Evolutionary conservation across 2,888 invertebrate genomes (phyloP).

Genomic region (Synanthedon myopaeformis): DNA sequence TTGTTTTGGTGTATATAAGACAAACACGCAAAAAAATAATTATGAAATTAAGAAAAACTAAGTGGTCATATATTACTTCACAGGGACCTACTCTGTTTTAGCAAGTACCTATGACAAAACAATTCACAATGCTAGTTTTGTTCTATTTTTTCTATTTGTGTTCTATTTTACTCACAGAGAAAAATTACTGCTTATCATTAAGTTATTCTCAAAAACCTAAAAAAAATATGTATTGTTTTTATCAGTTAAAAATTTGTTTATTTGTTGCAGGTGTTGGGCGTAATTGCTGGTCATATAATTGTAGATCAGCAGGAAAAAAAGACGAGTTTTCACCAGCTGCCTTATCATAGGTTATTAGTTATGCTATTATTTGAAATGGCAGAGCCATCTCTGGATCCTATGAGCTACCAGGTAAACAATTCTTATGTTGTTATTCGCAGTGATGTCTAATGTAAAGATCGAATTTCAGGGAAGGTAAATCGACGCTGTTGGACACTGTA

Average conservation of each 20-base stretch:
- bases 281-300: conserved; percentile 93
- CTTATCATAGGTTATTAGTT: conserved; percentile 96
- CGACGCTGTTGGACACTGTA: too few species aligned
- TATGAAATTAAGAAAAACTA: too few species aligned
- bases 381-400: conserved; percentile 92
- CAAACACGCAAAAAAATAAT: too few species aligned
- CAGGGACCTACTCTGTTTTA: too few species aligned
- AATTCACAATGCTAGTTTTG: too few species aligned
- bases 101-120: too few species aligned
- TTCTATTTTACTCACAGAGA: too few species aligned
- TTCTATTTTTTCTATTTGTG: too few species aligned
- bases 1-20: too few species aligned
- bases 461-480: too few species aligned
- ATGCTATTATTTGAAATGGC: conserved; percentile 97
- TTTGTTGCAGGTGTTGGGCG: conserved; percentile 76
- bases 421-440: background rate
- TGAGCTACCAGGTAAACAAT: conserved; percentile 83
- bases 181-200: background rate
- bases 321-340: conserved; percentile 94
- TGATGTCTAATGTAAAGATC: too few species aligned
- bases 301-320: conserved; percentile 95
- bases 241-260: background rate
- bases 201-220: background rate
- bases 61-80: too few species aligned
- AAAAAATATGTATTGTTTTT: background rate